These are phyloP conservation scores for Lasioglossum malachurum DNA, from an alignment of 2,888 invertebrate species.

Conservation along the genomic window DNA sequence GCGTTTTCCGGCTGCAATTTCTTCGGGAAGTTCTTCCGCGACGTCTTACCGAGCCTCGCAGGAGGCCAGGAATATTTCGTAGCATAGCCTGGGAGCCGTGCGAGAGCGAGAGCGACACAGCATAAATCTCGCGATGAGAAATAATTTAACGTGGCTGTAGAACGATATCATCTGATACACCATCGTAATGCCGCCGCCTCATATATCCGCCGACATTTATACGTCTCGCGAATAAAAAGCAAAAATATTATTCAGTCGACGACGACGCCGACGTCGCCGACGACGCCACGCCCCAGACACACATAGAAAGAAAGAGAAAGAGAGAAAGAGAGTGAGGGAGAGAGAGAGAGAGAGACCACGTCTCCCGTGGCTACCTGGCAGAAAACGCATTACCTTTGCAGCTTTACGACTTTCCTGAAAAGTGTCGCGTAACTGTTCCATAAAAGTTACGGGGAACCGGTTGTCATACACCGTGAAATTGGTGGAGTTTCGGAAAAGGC, in stretches of 20 bases:
- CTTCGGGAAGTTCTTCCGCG: conserved; percentile 34
- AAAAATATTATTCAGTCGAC: conserved; percentile 60
- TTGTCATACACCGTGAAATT: conserved; percentile 71
- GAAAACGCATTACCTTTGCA: conserved; percentile 61
- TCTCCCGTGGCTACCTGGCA: conserved; percentile 42
- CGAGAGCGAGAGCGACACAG: neutral
- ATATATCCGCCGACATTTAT: conserved; percentile 54
- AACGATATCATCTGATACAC: conserved; percentile 54
- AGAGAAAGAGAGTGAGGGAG: neutral
- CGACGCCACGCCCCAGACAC: neutral
- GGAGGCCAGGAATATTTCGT: neutral
- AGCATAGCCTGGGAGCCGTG: neutral
- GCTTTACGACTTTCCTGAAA: conserved; percentile 70
- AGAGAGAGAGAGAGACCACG: conserved; percentile 28
- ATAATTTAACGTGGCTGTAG: conserved; percentile 57
- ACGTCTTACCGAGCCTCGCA: conserved; percentile 1
- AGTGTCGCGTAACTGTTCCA: conserved; percentile 65
- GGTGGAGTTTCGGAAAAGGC: conserved; percentile 57
- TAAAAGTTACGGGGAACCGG: conserved; percentile 68
- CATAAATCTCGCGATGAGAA: conserved; percentile 55
- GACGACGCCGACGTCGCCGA: neutral
- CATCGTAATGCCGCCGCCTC: conserved; percentile 34
- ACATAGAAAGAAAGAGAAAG: conserved; percentile 34
- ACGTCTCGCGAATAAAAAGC: conserved; percentile 60
- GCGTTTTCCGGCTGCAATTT: conserved; percentile 25